Percentiles rank a stretch among this genome's conserved stretches.
phyloP scores from a whole-genome alignment of 2,888 invertebrate species.

The Autographa pulchrina region DNA sequence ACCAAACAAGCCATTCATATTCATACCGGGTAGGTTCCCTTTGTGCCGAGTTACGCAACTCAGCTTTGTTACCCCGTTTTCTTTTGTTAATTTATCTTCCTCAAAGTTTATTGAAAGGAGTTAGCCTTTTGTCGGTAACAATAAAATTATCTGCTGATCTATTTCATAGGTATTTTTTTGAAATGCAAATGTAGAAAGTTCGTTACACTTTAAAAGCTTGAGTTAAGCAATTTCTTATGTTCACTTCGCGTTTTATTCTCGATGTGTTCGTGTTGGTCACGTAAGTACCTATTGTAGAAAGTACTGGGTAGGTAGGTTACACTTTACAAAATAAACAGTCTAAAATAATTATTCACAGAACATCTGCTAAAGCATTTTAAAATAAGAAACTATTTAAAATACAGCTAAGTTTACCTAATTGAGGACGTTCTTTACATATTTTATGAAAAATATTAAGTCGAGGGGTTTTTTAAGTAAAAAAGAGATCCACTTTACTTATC shows the following conservation, averaged over 20 bases:
- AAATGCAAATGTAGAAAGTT: slow-evolving; percentile 51
- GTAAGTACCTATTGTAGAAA: slow-evolving; percentile 16
- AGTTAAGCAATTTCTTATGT: slow-evolving; percentile 20
- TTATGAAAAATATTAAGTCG: slow-evolving; percentile 59
- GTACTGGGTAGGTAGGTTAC: not conserved
- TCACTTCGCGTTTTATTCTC: slow-evolving; percentile 13
- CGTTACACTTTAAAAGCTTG: slow-evolving; percentile 21
- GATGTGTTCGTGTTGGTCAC: slow-evolving; percentile 19
- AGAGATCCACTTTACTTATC: slow-evolving; percentile 76
- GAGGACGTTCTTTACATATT: slow-evolving; percentile 53
- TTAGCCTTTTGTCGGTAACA: slow-evolving; percentile 50
- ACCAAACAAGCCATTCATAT: slow-evolving; percentile 85
- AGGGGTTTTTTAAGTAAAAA: slow-evolving; percentile 62
- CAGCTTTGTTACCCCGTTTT: slow-evolving; percentile 74
- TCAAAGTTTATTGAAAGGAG: slow-evolving; percentile 55
- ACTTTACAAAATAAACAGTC: not conserved
- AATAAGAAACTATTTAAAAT: not conserved
- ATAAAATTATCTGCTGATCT: slow-evolving; percentile 55
- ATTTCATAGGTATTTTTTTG: slow-evolving; percentile 52
- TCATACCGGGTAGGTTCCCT: slow-evolving; percentile 84
- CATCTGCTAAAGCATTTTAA: not conserved
- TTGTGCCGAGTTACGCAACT: slow-evolving; percentile 81
- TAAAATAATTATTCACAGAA: not conserved
- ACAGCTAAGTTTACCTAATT: slow-evolving; percentile 54
- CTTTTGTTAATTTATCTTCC: slow-evolving; percentile 78